These are phyloP conservation scores for Phyllostomus discolor DNA, from an alignment of 2,113 vertebrate species.

Conservation along the genomic window DNA sequence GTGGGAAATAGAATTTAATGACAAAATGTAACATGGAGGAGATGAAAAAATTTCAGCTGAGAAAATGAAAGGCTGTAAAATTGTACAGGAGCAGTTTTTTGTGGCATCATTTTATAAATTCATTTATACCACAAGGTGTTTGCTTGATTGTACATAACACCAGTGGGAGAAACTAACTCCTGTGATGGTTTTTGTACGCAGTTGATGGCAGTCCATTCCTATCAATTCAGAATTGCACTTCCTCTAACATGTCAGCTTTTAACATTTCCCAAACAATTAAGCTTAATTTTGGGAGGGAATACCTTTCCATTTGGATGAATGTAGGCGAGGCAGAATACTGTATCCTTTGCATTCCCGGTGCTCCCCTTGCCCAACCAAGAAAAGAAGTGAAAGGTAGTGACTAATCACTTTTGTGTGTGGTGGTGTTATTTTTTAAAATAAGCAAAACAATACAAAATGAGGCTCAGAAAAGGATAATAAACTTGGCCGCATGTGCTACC, in stretches of 20 bases:
- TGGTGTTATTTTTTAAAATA: not conserved
- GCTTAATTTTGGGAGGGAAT: not conserved
- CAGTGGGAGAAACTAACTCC: not conserved
- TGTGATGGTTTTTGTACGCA: not conserved
- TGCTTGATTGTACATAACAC: not conserved
- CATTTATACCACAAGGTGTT: not conserved
- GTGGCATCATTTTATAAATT: not conserved
- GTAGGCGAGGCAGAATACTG: not conserved
- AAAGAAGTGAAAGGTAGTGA: not conserved
- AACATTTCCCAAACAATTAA: not conserved
- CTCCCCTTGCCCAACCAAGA: not conserved
- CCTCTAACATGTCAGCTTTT: not conserved
- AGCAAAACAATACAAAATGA: not conserved
- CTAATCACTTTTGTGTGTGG: not conserved
- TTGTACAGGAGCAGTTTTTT: not conserved
- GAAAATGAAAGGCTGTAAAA: not conserved
- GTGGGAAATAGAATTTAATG: not conserved
- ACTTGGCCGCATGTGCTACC: not conserved
- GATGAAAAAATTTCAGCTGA: not conserved
- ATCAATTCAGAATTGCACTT: not conserved
- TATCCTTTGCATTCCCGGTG: not conserved
- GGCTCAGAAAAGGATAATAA: not conserved
- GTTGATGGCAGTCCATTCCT: slow-evolving; percentile 9
- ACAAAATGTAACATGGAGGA: not conserved
- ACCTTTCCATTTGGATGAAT: not conserved